Percentiles rank a stretch among this genome's conserved stretches.
Conservation (phyloP, 2,113 vertebrate genomes). For the Paratilapia polleni region DNA sequence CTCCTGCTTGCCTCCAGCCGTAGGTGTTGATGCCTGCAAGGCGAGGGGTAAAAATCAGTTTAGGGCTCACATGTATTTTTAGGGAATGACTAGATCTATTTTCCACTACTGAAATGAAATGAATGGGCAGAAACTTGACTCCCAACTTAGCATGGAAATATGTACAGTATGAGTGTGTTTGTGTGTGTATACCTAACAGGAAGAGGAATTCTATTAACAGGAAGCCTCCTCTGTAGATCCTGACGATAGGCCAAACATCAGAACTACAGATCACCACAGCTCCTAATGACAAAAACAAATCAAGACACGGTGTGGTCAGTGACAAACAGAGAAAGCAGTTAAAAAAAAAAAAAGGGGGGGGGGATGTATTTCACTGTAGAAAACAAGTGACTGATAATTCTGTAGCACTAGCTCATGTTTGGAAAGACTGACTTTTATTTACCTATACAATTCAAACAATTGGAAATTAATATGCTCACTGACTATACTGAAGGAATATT, state of each 20-base stretch:
- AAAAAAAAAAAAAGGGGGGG: background rate
- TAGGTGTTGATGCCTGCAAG: constrained; percentile 93
- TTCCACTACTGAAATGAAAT: background rate
- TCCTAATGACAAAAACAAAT: constrained; percentile 74
- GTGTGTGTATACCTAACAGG: constrained; percentile 82
- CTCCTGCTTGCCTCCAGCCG: constrained; percentile 98
- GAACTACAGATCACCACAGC: constrained; percentile 79
- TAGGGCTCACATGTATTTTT: background rate
- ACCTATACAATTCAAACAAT: background rate
- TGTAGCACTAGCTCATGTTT: background rate
- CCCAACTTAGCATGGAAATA: background rate
- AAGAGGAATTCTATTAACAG: constrained; percentile 99
- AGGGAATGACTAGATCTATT: too few relatives aligned
- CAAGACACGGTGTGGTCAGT: background rate
- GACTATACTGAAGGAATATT: background rate
- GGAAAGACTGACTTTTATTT: background rate
- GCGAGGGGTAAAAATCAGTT: background rate
- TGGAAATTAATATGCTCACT: background rate
- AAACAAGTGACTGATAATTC: fast-evolving
- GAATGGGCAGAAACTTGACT: background rate
- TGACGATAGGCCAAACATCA: constrained; percentile 93
- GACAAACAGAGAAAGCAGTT: background rate
- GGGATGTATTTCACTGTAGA: too few relatives aligned
- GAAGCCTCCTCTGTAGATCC: constrained; percentile 98
- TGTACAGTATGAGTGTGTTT: background rate